phyloP scores from a whole-genome alignment of 2,888 invertebrate species.

The Idaea biselata region DNA sequence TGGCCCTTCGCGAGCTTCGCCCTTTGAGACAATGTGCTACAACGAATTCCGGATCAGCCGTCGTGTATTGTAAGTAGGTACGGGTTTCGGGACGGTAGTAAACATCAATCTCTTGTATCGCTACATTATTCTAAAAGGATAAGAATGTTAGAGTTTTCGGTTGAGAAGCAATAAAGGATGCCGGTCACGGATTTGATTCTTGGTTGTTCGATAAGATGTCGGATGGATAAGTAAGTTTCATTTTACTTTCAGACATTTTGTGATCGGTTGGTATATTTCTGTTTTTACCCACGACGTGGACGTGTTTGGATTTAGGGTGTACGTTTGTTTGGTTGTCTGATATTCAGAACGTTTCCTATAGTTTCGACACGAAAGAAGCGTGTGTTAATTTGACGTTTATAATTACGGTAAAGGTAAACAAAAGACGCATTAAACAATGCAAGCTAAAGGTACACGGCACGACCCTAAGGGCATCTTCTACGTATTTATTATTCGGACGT shows the following conservation, averaged over 20 bases:
- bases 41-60: constrained; percentile 19
- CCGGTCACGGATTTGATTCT: constrained; percentile 1
- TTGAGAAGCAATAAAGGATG: not conserved
- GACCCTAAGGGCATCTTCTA: not conserved
- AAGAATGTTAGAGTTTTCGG: not conserved
- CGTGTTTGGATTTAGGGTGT: too few relatives aligned
- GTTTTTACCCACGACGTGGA: not conserved
- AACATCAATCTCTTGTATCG: constrained; percentile 15
- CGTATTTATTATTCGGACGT: constrained; percentile 3
- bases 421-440: constrained; percentile 1
- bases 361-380: not conserved
- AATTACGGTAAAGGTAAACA: not conserved
- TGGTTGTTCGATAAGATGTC: not conserved
- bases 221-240: not conserved
- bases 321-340: too few relatives aligned
- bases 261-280: not conserved
- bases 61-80: constrained; percentile 10
- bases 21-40: constrained; percentile 39
- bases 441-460: not conserved
- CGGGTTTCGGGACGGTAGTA: constrained; percentile 12
- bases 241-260: not conserved
- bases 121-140: constrained; percentile 11
- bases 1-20: constrained; percentile 32
- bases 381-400: not conserved
- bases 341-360: not conserved